Evolutionary conservation across 2,113 vertebrate species (phyloP).

Genomic region (Scartelaos histophorus): DNA sequence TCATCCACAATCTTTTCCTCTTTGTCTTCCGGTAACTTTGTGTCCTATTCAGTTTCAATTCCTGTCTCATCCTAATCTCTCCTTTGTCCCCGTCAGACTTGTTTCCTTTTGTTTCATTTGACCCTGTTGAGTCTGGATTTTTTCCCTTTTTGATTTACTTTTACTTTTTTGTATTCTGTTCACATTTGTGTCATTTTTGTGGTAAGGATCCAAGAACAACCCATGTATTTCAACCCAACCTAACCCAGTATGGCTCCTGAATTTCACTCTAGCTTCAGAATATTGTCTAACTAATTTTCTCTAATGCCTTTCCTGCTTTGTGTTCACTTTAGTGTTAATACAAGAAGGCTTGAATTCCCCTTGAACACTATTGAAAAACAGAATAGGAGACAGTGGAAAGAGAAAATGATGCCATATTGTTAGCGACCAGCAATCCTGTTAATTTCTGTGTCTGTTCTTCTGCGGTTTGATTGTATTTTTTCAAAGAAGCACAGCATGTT

Average conservation of each 20-base stretch:
- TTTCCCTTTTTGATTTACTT: conserved; percentile 18
- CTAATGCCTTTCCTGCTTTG: conserved; percentile 2
- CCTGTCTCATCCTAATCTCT: conserved; percentile 56
- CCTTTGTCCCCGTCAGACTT: conserved; percentile 55
- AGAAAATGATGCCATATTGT: conserved; percentile 63
- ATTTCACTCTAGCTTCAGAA: conserved; percentile 9
- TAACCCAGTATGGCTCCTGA: conserved; percentile 24
- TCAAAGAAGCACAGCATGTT: conserved; percentile 57
- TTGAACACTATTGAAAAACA: conserved; percentile 43
- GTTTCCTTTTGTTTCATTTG: conserved; percentile 51
- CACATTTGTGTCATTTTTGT: neutral
- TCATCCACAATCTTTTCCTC: conserved; percentile 62
- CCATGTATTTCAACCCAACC: conserved; percentile 18
- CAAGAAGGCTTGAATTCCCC: conserved; percentile 50
- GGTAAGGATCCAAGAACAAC: neutral
- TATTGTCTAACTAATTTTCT: conserved; percentile 32
- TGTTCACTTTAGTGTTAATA: conserved; percentile 5
- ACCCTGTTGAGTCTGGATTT: conserved; percentile 28
- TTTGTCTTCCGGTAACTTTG: conserved; percentile 58
- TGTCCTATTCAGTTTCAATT: conserved; percentile 54
- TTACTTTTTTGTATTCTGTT: conserved; percentile 17
- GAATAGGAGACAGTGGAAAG: conserved; percentile 60
- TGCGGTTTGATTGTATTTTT: conserved; percentile 65
- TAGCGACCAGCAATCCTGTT: conserved; percentile 72
- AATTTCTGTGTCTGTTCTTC: conserved; percentile 54